These are phyloP conservation scores for Lagria hirta DNA, from an alignment of 2,888 invertebrate species.

Conservation along the genomic window DNA sequence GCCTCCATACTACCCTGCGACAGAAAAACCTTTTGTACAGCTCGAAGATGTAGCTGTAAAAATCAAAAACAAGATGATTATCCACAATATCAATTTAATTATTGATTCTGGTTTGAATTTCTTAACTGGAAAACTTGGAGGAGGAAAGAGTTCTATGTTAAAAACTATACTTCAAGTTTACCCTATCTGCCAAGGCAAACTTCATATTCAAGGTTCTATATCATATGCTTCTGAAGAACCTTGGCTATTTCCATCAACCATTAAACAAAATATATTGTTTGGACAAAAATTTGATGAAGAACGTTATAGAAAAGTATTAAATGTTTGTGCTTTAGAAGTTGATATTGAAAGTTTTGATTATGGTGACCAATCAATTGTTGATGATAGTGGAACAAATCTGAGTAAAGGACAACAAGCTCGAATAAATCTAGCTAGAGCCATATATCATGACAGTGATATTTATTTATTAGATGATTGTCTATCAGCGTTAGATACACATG, in stretches of 20 bases:
- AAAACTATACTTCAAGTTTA: conserved; percentile 52
- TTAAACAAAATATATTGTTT: conserved; percentile 77
- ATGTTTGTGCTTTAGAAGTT: conserved; percentile 62
- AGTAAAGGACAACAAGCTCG: conserved; percentile 81
- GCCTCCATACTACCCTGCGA: not conserved
- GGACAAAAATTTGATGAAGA: conserved; percentile 62
- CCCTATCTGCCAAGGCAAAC: conserved; percentile 45
- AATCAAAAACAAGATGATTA: conserved; percentile 41
- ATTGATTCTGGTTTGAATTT: conserved; percentile 54
- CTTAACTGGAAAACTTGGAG: conserved; percentile 65
- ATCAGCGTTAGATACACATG: conserved; percentile 36
- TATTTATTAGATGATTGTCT: conserved; percentile 64
- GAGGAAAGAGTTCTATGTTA: conserved; percentile 60
- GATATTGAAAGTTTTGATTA: conserved; percentile 73
- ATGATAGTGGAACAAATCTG: conserved; percentile 74
- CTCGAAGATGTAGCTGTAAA: conserved; percentile 32
- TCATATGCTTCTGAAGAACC: conserved; percentile 63
- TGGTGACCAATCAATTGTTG: conserved; percentile 74
- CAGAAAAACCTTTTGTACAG: conserved; percentile 18
- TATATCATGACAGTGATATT: conserved; percentile 73
- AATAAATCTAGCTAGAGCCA: conserved; percentile 72
- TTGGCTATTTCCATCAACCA: conserved; percentile 60
- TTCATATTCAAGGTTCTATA: conserved; percentile 50
- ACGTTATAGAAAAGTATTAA: conserved; percentile 61
- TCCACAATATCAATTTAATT: conserved; percentile 53